Percentiles rank a stretch among this genome's conserved stretches.
phyloP scores from a whole-genome alignment of 2,797 vertebrate species.

The Gymnoscopelus braueri region DNA sequence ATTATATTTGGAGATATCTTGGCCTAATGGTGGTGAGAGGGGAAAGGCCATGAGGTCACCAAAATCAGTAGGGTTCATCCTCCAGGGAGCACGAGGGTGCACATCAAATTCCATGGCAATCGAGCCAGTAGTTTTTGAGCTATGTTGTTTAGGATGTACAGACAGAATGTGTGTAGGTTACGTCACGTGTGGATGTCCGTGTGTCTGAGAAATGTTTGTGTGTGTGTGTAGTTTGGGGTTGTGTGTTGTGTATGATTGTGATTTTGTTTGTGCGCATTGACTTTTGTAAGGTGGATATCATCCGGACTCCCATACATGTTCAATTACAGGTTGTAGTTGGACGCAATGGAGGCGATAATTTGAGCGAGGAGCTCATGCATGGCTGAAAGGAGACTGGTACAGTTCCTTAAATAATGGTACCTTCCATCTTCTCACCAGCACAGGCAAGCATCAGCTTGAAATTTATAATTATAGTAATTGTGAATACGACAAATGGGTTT shows the following conservation, averaged over 20 bases:
- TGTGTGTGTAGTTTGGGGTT: background rate
- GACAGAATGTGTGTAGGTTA: no score
- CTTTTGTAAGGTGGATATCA: constrained; percentile 20
- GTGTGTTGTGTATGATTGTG: background rate
- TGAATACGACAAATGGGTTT: constrained; percentile 70
- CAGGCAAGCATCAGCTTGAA: constrained; percentile 69
- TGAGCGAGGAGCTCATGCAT: constrained; percentile 29
- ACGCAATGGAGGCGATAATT: constrained; percentile 38
- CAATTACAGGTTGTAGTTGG: constrained; percentile 41
- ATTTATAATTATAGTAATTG: constrained; percentile 81
- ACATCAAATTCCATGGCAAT: no score
- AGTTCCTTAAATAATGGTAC: constrained; percentile 67
- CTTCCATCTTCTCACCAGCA: constrained; percentile 58
- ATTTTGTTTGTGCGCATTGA: constrained; percentile 3
- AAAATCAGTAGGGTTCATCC: background rate
- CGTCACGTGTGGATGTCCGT: background rate
- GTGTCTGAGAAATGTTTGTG: background rate
- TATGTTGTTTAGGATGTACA: background rate
- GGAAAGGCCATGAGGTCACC: no score
- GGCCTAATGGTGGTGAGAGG: no score
- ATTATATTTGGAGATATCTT: no score
- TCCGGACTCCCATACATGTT: constrained; percentile 38
- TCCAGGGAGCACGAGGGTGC: constrained; percentile 35
- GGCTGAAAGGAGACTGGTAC: constrained; percentile 46
- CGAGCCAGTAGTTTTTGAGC: constrained; percentile 28